Evolutionary conservation across 1,140 invertebrate genomes (phyloP), one percentile per base, ranked within the genome.

Genomic region (Meloidogyne chitwoodi): DNA sequence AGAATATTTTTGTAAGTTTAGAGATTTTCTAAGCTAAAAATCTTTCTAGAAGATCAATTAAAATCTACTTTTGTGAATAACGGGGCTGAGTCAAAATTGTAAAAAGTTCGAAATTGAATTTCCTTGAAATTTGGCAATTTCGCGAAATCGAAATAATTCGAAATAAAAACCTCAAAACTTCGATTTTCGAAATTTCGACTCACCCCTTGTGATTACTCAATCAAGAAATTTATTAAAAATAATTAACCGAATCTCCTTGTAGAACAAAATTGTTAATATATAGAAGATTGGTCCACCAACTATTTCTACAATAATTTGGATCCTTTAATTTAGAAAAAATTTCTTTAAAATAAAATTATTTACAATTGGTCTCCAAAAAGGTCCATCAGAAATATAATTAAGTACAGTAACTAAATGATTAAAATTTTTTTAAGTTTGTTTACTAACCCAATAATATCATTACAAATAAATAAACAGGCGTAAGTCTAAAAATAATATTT

Each of bases 241-340:
- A 72, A 76, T 72, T 78, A 22, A 81, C 80, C 19, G 81, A 61
- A 38, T 83, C 79, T 69, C 77, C 83, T 56, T 85, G 84, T 63
- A 77, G 77, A 11, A 86, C 64, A 70, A 87, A 86, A 74, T 86
- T 86, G 68, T 86, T 86, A 48, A 86, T 48, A 73, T 86, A 86
- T 24, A 86, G 56, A 16, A 86, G 72, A 70, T 86, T 86, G 1
- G 81, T 78, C 85, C 85, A 86, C 83, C 86, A 87, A 48, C 68
- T 77, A 27, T 80, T 79, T 56, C 74, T 66, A 63, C 86, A 86
- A 68, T 72, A 81, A 26, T 82, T 82, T 12, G 69, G 74, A 69
- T 86, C 84, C 70, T 73, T 29, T 22, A 14, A 26, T 24, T 26
- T 19, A 11, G 31, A n/a, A 41, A 48, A 26, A 56, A 22, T n/a